Evolutionary conservation across 2,888 invertebrate species (phyloP), one percentile per base, ranked within the genome.

Genomic region (Strigamia transsilvanica): DNA sequence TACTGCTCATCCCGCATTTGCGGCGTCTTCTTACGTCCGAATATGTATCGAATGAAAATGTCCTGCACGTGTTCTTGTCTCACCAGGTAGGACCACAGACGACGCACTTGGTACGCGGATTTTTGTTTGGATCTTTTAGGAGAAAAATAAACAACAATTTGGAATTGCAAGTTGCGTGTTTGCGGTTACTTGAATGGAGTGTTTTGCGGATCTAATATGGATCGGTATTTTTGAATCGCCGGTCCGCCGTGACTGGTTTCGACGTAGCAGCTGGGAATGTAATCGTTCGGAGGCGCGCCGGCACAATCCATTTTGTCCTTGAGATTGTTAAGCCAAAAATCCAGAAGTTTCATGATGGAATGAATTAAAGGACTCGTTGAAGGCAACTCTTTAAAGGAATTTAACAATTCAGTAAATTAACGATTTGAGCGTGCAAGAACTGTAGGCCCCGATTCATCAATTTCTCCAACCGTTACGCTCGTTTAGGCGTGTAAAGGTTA

Each of bases 321-420:
- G 51, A 96, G 90, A 83, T 92, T 87, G 83, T 94, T 94, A 87
- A 96, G 93, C 99, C 99, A 99, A 84, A 93, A 93, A 82, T 94
- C 93, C 82, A 98, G 91, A 42, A 94, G 92, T 81, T 96, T 92
- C 84, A 99, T 88, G 38, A 95, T 93, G 34, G 94, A 94, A 88
- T 99, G 98, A 81, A 98, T 93, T 85, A 97, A 91, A 0, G 99
- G 98, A 87, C 97, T 97, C 32, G 95, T 93, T 18, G 97, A 96
- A 23, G 98, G 97, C 83, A 99, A 89, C 89, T 99, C 98, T 96
- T 21, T 12, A 77, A 38, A 18, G 4, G 32, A 23, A 23, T 27
- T 2, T 32, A 34, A 1, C 3, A n/a, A 77, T n/a, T 23, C 77
- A 32, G 7, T 15, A 15, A 77, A 32, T 23, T 23, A 27, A 34